phyloP scores from a whole-genome alignment of 2,113 vertebrate genomes.

The Gallinago paraguaiae region DNA sequence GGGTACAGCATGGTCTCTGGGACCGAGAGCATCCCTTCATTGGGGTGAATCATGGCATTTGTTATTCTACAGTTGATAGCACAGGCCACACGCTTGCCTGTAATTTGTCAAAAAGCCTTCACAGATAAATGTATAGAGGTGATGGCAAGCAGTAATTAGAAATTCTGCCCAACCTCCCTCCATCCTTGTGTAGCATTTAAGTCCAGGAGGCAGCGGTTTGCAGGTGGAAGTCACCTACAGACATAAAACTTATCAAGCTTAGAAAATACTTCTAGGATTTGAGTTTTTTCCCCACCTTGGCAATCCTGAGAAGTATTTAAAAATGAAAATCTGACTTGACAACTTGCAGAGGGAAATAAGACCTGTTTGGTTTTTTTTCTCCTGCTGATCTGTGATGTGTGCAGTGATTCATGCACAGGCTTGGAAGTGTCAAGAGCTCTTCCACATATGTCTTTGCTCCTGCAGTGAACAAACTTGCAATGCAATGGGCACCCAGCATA shows the following conservation, averaged over 20 bases:
- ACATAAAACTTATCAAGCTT: background rate
- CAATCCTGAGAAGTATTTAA: background rate
- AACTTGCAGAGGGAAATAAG: background rate
- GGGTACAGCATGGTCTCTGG: background rate
- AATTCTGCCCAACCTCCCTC: background rate
- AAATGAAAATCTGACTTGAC: constrained; percentile 6
- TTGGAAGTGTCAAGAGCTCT: background rate
- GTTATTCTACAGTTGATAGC: background rate
- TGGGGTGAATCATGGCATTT: background rate
- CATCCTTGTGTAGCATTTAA: background rate
- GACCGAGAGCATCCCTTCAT: background rate
- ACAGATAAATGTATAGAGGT: background rate
- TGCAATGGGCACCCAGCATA: background rate
- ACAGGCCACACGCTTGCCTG: background rate
- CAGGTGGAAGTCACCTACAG: background rate
- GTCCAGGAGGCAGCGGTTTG: background rate
- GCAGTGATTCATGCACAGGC: background rate
- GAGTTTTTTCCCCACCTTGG: background rate
- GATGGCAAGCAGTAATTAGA: background rate
- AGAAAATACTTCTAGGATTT: background rate
- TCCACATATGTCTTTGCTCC: background rate
- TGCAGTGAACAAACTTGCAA: background rate
- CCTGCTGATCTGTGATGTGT: background rate
- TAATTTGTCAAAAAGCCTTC: constrained; percentile 11
- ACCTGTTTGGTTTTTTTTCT: background rate